Percentiles rank a stretch among this genome's conserved stretches.
These are phyloP conservation scores for Nyctibius bracteatus DNA, from an alignment of 2,113 vertebrate species.

Conservation along the genomic window DNA sequence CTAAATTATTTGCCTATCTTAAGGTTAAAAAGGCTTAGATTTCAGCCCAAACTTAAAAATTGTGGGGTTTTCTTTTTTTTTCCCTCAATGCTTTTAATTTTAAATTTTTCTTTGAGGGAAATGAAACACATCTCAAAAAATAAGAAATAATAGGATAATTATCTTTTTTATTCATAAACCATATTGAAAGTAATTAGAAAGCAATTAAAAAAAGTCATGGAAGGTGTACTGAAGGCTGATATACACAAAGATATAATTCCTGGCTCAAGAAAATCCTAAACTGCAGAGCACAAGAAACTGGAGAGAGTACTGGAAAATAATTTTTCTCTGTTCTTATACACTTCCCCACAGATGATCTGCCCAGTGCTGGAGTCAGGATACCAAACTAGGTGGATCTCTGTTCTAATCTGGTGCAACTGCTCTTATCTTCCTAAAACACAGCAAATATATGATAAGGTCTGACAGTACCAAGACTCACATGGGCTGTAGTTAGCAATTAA, in stretches of 20 bases:
- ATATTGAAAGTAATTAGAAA: not conserved
- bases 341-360: not conserved
- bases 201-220: not conserved
- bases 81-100: not conserved
- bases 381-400: not conserved
- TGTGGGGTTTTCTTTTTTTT: accelerated
- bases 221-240: not conserved
- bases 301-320: not conserved
- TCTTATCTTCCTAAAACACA: not conserved
- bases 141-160: not conserved
- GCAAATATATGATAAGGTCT: not conserved
- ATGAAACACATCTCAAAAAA: not conserved
- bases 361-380: not conserved
- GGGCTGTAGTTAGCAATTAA: not conserved
- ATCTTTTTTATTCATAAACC: not conserved
- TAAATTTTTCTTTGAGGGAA: not conserved
- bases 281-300: not conserved
- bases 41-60: not conserved
- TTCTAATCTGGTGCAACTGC: not conserved
- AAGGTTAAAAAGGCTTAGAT: not conserved
- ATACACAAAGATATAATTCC: not conserved
- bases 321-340: not conserved
- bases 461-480: not conserved
- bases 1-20: not conserved
- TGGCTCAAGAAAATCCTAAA: not conserved